Conservation (phyloP, 2,888 invertebrate genomes). For the Macrosoma leucophasiata region DNA sequence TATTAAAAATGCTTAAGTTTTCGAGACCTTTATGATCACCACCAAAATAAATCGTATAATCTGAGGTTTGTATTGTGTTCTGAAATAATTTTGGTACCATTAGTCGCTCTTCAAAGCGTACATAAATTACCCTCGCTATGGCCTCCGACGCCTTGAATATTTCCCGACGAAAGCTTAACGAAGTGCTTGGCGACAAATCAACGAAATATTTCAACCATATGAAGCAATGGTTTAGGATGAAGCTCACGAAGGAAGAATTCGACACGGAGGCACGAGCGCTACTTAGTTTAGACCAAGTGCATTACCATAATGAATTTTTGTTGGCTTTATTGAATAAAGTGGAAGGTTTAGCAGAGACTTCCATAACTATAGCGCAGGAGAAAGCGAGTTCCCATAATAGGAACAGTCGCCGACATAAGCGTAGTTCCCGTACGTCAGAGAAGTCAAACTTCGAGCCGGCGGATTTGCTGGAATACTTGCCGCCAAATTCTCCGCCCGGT, state of each 20-base stretch:
- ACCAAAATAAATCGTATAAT: no score
- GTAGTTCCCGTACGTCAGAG: constrained; percentile 73
- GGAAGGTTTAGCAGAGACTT: constrained; percentile 63
- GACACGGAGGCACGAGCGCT: constrained; percentile 85
- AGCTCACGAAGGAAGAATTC: constrained; percentile 89
- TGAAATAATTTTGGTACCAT: no score
- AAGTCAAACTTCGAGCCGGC: constrained; percentile 77
- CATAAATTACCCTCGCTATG: constrained; percentile 34
- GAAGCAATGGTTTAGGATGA: constrained; percentile 84
- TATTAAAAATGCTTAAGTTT: no score
- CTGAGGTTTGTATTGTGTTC: no score
- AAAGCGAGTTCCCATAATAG: constrained; percentile 55
- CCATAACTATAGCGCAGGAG: constrained; percentile 59
- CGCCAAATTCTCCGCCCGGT: constrained; percentile 70
- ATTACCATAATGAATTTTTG: constrained; percentile 89
- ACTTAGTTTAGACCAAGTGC: constrained; percentile 82
- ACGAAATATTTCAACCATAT: constrained; percentile 82
- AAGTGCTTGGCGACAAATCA: constrained; percentile 80
- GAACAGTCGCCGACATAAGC: constrained; percentile 67
- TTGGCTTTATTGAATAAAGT: constrained; percentile 87
- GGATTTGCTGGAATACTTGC: constrained; percentile 76
- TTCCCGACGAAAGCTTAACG: constrained; percentile 77
- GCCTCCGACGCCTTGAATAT: constrained; percentile 68
- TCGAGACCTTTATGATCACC: no score
- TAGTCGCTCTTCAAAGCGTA: no score